Evolutionary conservation across 1,140 invertebrate species (phyloP).

Genomic region (Philopotamus ludificatus): DNA sequence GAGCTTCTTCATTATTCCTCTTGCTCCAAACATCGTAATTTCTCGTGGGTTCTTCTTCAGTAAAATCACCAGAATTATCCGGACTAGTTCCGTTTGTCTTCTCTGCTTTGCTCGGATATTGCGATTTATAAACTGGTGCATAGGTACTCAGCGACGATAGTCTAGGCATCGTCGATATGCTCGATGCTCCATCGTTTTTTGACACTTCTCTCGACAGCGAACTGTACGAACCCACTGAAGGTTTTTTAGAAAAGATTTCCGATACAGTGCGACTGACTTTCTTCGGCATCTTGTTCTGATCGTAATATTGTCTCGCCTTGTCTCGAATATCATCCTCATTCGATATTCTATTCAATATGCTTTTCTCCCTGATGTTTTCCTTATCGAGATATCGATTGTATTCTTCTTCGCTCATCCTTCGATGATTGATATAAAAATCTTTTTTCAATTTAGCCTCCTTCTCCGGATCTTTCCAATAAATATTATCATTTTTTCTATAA

Average conservation of each 20-base stretch:
- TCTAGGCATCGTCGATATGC: neutral
- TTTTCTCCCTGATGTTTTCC: conserved; percentile 43
- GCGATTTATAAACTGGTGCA: too few relatives aligned
- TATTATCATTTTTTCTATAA: conserved; percentile 23
- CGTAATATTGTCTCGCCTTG: conserved; percentile 44
- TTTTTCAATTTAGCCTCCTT: conserved; percentile 50
- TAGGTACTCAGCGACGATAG: too few relatives aligned
- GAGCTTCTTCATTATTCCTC: too few relatives aligned
- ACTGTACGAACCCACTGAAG: neutral
- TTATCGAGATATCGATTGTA: conserved; percentile 48
- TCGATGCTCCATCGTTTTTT: too few relatives aligned
- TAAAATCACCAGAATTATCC: neutral
- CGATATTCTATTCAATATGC: conserved; percentile 44
- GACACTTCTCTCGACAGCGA: neutral
- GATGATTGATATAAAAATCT: conserved; percentile 52
- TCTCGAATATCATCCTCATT: conserved; percentile 44
- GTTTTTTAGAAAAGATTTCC: conserved; percentile 48
- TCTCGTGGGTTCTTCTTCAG: conserved; percentile 7
- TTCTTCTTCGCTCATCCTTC: conserved; percentile 49
- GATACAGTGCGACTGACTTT: conserved; percentile 46
- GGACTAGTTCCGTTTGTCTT: too few relatives aligned
- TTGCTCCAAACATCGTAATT: too few relatives aligned
- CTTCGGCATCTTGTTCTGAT: conserved; percentile 48
- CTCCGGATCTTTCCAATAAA: conserved; percentile 50
- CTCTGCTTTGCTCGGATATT: too few relatives aligned